phyloP scores from a whole-genome alignment of 2,797 vertebrate species.

The Rhinogobio ventralis region DNA sequence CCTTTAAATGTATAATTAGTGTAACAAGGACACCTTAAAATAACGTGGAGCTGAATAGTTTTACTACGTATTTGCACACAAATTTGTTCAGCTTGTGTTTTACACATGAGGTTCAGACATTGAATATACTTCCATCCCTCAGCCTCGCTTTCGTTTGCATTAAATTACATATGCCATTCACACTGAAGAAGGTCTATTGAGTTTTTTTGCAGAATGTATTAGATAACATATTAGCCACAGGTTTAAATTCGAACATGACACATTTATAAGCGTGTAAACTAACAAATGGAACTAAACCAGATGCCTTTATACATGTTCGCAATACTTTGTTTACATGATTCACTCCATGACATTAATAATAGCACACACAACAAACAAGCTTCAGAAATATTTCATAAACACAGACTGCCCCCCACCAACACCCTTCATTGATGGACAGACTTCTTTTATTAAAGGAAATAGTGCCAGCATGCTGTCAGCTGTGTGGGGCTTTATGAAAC shows the following conservation, averaged over 20 bases:
- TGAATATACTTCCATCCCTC: background rate
- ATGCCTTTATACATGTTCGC: background rate
- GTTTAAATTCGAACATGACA: background rate
- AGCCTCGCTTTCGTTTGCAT: background rate
- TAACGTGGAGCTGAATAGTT: background rate
- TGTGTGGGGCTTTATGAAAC: conserved; percentile 8
- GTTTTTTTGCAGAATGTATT: background rate
- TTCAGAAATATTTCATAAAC: conserved; percentile 36
- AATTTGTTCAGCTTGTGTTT: background rate
- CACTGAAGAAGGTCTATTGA: background rate
- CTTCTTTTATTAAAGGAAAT: conserved; percentile 26
- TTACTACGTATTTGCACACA: background rate
- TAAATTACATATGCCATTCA: background rate
- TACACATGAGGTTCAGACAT: background rate
- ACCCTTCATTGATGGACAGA: conserved; percentile 8
- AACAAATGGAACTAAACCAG: background rate
- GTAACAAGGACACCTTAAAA: background rate
- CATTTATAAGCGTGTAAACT: background rate
- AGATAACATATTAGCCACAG: background rate
- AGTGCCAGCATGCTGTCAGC: conserved; percentile 2
- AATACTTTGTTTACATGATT: conserved; percentile 4
- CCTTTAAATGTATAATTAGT: background rate
- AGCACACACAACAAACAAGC: conserved; percentile 22
- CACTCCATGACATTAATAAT: background rate
- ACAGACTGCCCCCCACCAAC: background rate